Base-by-base conservation (phyloP, 1,140 invertebrate species). In the Caenorhabditis brenneri region DNA sequence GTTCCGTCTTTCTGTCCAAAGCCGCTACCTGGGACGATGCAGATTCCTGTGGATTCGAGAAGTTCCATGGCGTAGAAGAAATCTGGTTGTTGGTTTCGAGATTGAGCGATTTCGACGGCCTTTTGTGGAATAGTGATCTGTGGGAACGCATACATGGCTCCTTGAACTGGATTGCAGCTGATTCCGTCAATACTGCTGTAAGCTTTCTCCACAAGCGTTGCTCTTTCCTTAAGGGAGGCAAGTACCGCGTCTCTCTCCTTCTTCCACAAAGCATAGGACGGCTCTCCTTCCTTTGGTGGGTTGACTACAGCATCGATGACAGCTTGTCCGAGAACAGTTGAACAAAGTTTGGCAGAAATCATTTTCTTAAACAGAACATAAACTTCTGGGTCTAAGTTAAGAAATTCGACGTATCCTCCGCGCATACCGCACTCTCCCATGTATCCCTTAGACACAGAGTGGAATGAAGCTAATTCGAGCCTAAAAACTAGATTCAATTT, bases 131-230 rank as follows among this genome's bases (percentile, higher is more conserved):
- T 81, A 22, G 89, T 48, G 33, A 93, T 91, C 53, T 88, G 93
- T 2, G 97, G 97, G 91, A 99, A 97, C 46, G 96, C 96, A 91
- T 99, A 99, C 97, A 99, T 98, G 1, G 97, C 96, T 22, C 97
- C 96, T 87, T 95, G 94, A 83, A 97, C 95, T 79, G 93, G 91
- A 91, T 95, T 96, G 88, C 95, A 96, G 48, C 91, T 94, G 88
- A 96, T 95, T n/a, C 96, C 96, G 87, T 95, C 93, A 90, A 98
- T 96, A 42, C 93, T 93, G 92, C 98, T 98, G 88, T 99, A 95
- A 3, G 95, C 95, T 39, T 97, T 94, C 1, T 94, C 94, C 31
- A 98, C 95, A 91, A 99, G 93, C 87, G 94, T 93, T 80, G 95
- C 97, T 85, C 94, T 92, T 87, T 94, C 91, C 80, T 93, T 94